Base-by-base conservation (phyloP, 2,888 invertebrate species). In the Caenorhabditis angaria region DNA sequence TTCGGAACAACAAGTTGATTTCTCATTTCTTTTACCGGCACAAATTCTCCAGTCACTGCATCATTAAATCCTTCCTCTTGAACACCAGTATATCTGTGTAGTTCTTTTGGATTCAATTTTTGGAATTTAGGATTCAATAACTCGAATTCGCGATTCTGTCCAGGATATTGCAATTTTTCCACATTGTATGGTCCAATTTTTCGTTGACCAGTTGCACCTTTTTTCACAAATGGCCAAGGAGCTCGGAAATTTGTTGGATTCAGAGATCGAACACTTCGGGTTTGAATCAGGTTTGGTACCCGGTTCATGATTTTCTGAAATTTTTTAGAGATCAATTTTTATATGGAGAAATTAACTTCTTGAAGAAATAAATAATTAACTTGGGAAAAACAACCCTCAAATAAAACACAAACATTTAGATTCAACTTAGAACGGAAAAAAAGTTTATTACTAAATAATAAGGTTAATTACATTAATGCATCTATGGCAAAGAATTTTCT, bases 1-100 rank as follows among this genome's bases (percentile, higher is more conserved):
- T 95, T 92, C 0, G 97, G 97, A 1, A 97, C 96, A 65, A 97
- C 91, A 20, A 97, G 88, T 87, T 96, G 93, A 0, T 97, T 95
- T 76, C 94, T 91, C 92, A 92, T 94, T 90, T 97, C 96, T 0
- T 93, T 93, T 3, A 97, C 87, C n/a, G 82, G 77, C 1, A 83
- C 79, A 72, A 85, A 89, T 35, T 82, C 65, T 8, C 83, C 84
- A n/a, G 77, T 87, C 12, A 29, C 32, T 24, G 76, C 76, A 61
- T 86, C 83, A n/a, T 64, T 57, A 59, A 67, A 86, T 50, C 86
- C 86, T 47, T 81, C 79, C 4, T 67, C 74, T 58, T 81, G 79
- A 10, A 84, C 85, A 6, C 81, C 81, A 0, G 85, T 86, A 55
- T 86, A 86, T 48, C 77, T 80, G 50, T 78, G 78, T 2, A 86